Evolutionary conservation across 2,797 vertebrate genomes (phyloP), one percentile per base, ranked within the genome.

Genomic region (Enteromius mattozi): DNA sequence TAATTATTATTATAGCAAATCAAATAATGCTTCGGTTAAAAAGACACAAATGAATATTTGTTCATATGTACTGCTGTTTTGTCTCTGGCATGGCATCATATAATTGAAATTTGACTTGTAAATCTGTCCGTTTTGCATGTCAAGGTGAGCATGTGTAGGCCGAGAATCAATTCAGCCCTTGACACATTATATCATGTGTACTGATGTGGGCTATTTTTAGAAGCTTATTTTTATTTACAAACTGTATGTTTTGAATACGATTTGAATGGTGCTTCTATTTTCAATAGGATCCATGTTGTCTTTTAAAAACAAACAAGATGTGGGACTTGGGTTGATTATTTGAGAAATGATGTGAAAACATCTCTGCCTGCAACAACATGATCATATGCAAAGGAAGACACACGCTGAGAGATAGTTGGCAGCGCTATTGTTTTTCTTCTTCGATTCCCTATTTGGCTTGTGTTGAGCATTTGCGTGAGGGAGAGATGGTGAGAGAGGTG

Each of bases 151-250:
- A 2, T 59, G 30, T 49, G 66, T 69, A 59, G 75, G 45, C 61
- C 13, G 51, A 59, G 8, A 61, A 78, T 79, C 70, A 30, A 12
- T 74, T 82, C 61, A 8, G 19, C 27, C 4, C 54, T 56, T 51
- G 56, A 80, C 30, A 2, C 68, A 56, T 24, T 59, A 78, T 63
- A 37, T 59, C 27, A 59, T 24, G n/a, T 35, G 45, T 47, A 40
- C 45, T 54, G 40, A 74, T 77, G 47, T 14, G 19, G 49, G 72
- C n/a, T 87, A 89, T 87, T 82, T 87, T 87, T 88, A 51, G 84
- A 75, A 69, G 10, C 4, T 19, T 87, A 81, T 81, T 88, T 88
- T 69, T 69, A 33, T 63, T 65, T 37, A 70, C 72, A 47, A 27
- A 45, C 45, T 49, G 4, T 7, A 45, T 84, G 14, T 27, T 40